Conservation (phyloP, 1,140 invertebrate species). For the Pemphigus obesinymphae region DNA sequence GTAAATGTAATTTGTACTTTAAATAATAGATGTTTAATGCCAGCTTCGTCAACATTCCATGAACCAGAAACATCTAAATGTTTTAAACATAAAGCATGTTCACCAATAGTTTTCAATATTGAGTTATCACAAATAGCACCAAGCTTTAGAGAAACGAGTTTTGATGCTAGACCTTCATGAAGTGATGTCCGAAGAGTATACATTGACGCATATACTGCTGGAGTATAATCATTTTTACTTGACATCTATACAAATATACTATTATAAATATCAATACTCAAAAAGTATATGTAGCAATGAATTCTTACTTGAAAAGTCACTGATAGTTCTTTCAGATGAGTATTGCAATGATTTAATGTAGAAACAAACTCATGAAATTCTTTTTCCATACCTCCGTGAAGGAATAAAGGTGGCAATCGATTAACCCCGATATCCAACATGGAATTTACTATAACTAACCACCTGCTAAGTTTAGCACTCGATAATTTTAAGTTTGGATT, state of each 20-base stretch:
- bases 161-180: slow-evolving; percentile 21
- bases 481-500: slow-evolving; percentile 11
- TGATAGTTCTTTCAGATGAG: slow-evolving; percentile 22
- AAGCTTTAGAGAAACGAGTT: slow-evolving; percentile 19
- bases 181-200: slow-evolving; percentile 8
- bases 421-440: slow-evolving; percentile 18
- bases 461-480: not conserved
- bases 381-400: not conserved
- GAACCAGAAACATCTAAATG: slow-evolving; percentile 47
- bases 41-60: slow-evolving; percentile 48
- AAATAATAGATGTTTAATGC: slow-evolving; percentile 46
- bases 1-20: slow-evolving; percentile 36
- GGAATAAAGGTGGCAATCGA: slow-evolving; percentile 4
- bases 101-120: slow-evolving; percentile 46
- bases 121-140: slow-evolving; percentile 46
- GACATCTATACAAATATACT: slow-evolving; percentile 9
- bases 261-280: not conserved
- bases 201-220: not conserved
- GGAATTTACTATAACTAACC: not conserved
- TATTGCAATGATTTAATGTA: not conserved
- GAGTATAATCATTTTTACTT: slow-evolving; percentile 17
- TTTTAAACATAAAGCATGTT: slow-evolving; percentile 44
- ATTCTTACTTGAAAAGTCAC: not conserved
- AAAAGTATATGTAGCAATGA: not conserved
- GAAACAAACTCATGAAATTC: slow-evolving; percentile 8